Base-by-base conservation (phyloP, 2,888 invertebrate genomes). In the Pediacus dermestoides region DNA sequence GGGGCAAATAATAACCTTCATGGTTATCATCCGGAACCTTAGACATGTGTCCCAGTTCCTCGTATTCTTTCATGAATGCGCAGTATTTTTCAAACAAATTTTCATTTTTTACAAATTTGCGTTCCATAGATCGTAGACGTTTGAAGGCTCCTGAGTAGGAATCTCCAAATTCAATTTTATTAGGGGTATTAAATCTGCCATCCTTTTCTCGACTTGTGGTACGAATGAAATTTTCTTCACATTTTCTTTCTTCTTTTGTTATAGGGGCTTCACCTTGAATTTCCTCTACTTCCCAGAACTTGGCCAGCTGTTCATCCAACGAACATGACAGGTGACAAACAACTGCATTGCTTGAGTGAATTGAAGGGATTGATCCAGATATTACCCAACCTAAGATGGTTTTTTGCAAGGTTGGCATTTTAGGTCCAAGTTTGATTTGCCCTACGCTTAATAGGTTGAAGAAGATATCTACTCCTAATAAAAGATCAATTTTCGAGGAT, bases 371-470 rank as follows among this genome's bases (percentile, higher is more conserved):
- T 37, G 10, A 22, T 13, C 48, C 40, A 2, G 36, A 16, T 8
- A 48, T 21, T 16, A 42, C 34, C 39, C 45, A 48, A 1, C 44
- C 49, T 9, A 49, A 38, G n/a, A 34, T 35, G 2, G 30, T 49
- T 12, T 49, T 44, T 39, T 49, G 49, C 14, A 46, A 28, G 22
- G 36, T 13, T 8, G 46, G 46, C 4, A 21, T 30, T 10, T 27
- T 14, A 2, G 28, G 12, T n/a, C 30, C 37, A 28, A 46, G 18
- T 14, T 28, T 16, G 7, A 47, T 37, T 30, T 44, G 36, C 7
- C 41, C 47, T 2, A 28, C 42, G 37, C 31, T 44, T 30, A n/a
- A n/a, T 15, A 44, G 32, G 3, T 38, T 16, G 36, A 39, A 44
- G 31, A 48, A 44, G 2, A 23, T 18, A 28, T 46, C 41, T 1